Evolutionary conservation across 2,888 invertebrate genomes (phyloP).

Genomic region (Tetanocera ferruginea): DNA sequence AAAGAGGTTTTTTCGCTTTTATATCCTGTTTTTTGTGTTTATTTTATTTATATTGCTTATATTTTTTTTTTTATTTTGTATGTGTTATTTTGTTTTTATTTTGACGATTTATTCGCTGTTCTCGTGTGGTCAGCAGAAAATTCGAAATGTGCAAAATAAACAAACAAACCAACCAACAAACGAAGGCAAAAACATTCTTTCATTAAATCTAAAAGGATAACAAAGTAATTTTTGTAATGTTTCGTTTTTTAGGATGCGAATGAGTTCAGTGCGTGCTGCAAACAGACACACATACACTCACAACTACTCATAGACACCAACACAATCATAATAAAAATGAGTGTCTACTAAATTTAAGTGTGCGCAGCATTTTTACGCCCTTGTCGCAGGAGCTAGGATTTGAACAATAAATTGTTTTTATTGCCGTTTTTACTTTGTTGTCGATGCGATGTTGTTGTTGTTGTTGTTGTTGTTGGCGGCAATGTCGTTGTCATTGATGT

Average conservation of each 20-base stretch:
- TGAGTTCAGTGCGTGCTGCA: neutral
- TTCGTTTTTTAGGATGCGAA: constrained; percentile 12
- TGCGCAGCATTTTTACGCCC: neutral
- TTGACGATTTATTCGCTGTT: constrained; percentile 25
- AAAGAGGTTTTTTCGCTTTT: constrained; percentile 56
- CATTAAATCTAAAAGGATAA: constrained; percentile 32
- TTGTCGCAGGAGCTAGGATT: neutral
- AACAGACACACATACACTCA: neutral
- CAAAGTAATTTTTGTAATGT: constrained; percentile 23
- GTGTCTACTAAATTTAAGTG: constrained; percentile 18
- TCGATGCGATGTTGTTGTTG: neutral
- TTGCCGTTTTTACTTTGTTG: constrained; percentile 4
- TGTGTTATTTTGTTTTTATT: constrained; percentile 3
- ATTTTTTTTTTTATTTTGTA: neutral
- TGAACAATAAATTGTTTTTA: constrained; percentile 28
- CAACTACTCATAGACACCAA: neutral
- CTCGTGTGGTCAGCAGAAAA: constrained; percentile 26
- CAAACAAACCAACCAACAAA: neutral
- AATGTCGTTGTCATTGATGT: neutral
- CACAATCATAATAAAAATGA: constrained; percentile 34
- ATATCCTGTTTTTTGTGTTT: constrained; percentile 15
- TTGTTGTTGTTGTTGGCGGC: neutral
- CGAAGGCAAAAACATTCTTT: neutral
- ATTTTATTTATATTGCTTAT: constrained; percentile 16
- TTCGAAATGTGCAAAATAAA: constrained; percentile 16